A percentile compares a stretch with the other conserved stretches of the same genome.
These are phyloP conservation scores for Syngnathus typhle DNA, from an alignment of 2,113 vertebrate species.

Conservation along the genomic window DNA sequence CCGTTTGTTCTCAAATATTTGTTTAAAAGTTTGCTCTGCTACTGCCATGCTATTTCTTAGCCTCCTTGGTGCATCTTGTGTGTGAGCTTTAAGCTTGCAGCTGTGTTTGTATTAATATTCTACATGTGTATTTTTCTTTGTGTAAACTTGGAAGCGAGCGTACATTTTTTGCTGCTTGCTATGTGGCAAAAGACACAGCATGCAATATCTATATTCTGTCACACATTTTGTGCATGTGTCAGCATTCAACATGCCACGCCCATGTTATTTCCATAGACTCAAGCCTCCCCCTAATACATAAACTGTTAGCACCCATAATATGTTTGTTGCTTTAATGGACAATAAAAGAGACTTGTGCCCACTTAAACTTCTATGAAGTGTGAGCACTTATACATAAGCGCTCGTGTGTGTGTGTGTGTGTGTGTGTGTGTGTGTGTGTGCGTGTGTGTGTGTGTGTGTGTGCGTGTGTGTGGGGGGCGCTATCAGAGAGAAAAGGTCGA, in stretches of 20 bases:
- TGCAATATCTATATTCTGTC: background rate
- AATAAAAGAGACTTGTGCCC: constrained; percentile 34
- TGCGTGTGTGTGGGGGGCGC: background rate
- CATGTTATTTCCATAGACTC: constrained; percentile 16
- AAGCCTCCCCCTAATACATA: constrained; percentile 16
- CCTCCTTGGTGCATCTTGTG: background rate
- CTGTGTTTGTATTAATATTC: background rate
- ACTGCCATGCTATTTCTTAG: background rate
- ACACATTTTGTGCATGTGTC: background rate
- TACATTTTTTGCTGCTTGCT: background rate
- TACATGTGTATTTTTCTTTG: background rate
- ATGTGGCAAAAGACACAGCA: background rate
- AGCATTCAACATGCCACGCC: constrained; percentile 15
- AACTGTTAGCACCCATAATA: constrained; percentile 33
- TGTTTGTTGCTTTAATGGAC: constrained; percentile 29
- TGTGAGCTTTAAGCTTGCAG: background rate
- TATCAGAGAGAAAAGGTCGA: constrained; percentile 15
- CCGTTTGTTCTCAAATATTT: too few species aligned
- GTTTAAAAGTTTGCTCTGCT: too few species aligned
- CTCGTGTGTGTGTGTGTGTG: background rate
- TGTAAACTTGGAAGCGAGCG: background rate
- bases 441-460: background rate
- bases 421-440: background rate
- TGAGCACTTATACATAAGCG: constrained; percentile 8
- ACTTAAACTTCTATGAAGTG: constrained; percentile 40